Evolutionary conservation across 2,888 invertebrate species (phyloP), one percentile per base, ranked within the genome.

Genomic region (Pherbina coryleti): DNA sequence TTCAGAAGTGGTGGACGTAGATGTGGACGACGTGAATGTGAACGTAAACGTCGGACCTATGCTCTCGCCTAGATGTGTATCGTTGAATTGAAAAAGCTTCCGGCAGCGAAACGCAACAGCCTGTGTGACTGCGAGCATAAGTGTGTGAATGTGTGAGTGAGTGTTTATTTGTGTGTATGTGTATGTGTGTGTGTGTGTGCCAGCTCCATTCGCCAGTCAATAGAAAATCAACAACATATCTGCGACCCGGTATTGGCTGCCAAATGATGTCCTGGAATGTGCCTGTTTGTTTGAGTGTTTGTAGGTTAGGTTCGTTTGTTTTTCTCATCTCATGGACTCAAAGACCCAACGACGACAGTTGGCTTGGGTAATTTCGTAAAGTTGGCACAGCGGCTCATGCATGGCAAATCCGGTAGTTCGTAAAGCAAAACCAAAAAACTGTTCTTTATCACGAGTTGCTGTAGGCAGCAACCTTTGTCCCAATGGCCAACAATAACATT

Each of bases 231-330:
- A 74, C 74, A 74, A 64, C 57, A 22, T 72, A 19, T 11, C 72
- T 72, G 37, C 37, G 55, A 69, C 57, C 37, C 37, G 4, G 57
- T 51, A 19, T 17, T 34, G 74, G 64, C 22, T 64, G 53, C 75
- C 75, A 75, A 75, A 75, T 75, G 66, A 75, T 75, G 75, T 66
- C 34, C 53, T 34, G 64, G 75, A 75, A 53, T 75, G 64, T 75
- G 44, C 11, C 1, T 11, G 66, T 66, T 69, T 69, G 69, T 51
- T 69, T 69, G 49, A 51, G 25, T 44, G 14, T 14, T 51, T 5
- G 8, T 11, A 60, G 44, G 22, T 51, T 19, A 11, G 67, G 11
- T 34, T 67, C 25, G 69, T 14, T 19, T 37, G 11, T 34, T 37
- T n/a, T 34, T 49, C 37, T 17, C 72, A 37, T 49, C 57, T n/a